A percentile compares a stretch with the other conserved stretches of the same genome.
Evolutionary conservation across 30 jellyfish, hydroid and myxozoan species (phyloP).

Genomic region (Chironex yamaguchii): DNA sequence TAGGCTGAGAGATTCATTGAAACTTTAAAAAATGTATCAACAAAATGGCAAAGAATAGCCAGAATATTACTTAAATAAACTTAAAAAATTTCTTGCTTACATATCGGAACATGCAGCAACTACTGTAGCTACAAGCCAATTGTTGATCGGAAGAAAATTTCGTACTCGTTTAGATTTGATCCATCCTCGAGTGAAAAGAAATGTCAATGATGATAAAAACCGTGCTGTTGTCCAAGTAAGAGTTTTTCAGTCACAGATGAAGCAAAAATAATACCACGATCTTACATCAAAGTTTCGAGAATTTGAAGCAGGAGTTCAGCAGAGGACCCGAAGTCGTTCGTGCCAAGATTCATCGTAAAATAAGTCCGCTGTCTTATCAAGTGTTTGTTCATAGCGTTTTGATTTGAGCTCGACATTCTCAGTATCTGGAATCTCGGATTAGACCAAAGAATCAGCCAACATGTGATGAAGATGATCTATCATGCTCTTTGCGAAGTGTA

Average conservation of each 20-base stretch:
- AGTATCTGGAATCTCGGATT: slow-evolving; percentile 3
- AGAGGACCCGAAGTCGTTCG: slow-evolving; percentile 66
- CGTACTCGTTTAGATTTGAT: slow-evolving; percentile 60
- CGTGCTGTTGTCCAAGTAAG: slow-evolving; percentile 50
- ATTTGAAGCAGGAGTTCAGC: slow-evolving; percentile 54
- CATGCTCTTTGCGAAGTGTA: background rate
- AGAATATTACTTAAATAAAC: slow-evolving; percentile 40
- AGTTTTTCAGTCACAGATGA: slow-evolving; percentile 54
- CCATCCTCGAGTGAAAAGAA: slow-evolving; percentile 41
- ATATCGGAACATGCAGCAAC: too few relatives aligned
- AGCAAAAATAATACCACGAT: slow-evolving; percentile 40
- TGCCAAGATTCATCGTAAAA: slow-evolving; percentile 63
- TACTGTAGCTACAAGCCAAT: too few relatives aligned
- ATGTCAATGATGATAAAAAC: slow-evolving; percentile 51
- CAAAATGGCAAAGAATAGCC: slow-evolving; percentile 58
- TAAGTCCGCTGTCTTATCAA: slow-evolving; percentile 61
- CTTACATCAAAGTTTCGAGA: slow-evolving; percentile 7
- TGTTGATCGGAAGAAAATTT: too few relatives aligned
- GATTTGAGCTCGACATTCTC: slow-evolving; percentile 43
- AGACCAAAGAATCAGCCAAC: too few relatives aligned
- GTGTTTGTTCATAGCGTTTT: slow-evolving; percentile 32
- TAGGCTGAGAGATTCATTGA: slow-evolving; percentile 59
- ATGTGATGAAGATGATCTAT: slow-evolving; percentile 42
- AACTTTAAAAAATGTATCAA: slow-evolving; percentile 60
- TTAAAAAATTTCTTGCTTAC: slow-evolving; percentile 46